Evolutionary conservation across 1,140 invertebrate genomes (phyloP).

Genomic region (Ectropis grisescens): DNA sequence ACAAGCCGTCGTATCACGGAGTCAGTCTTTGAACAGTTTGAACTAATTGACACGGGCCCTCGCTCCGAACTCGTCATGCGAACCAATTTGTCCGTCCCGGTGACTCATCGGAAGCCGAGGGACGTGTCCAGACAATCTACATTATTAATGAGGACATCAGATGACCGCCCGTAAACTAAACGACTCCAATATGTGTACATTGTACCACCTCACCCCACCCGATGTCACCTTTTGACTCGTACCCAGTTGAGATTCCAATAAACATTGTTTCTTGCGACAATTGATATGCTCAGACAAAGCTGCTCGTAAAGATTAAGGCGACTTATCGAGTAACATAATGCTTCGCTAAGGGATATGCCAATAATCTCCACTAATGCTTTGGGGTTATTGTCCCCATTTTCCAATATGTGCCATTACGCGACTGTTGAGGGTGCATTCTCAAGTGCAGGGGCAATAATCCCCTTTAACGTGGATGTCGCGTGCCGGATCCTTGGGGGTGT

Average conservation of each 20-base stretch:
- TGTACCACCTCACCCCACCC: too few species aligned
- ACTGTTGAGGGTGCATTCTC: conserved; percentile 45
- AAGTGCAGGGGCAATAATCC: conserved; percentile 55
- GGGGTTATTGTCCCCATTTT: conserved; percentile 37
- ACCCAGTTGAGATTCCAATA: not conserved
- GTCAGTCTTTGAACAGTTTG: not conserved
- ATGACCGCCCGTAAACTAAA: conserved; percentile 15
- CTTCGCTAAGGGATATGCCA: conserved; percentile 50
- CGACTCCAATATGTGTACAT: too few species aligned
- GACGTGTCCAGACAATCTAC: conserved; percentile 10
- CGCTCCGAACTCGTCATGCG: conserved; percentile 14
- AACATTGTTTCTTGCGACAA: conserved; percentile 5
- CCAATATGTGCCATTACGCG: conserved; percentile 29
- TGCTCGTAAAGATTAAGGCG: conserved; percentile 40
- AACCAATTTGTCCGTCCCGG: conserved; percentile 31
- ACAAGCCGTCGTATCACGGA: not conserved
- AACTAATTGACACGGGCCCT: conserved; percentile 19
- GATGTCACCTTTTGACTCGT: conserved; percentile 3
- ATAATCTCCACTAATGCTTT: conserved; percentile 44
- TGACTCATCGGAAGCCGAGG: conserved; percentile 43
- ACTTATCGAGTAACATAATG: conserved; percentile 48
- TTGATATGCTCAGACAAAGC: conserved; percentile 26
- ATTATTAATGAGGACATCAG: conserved; percentile 28
- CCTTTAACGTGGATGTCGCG: conserved; percentile 40
- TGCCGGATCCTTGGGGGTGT: conserved; percentile 20